Evolutionary conservation across 1,140 invertebrate species (phyloP).

Genomic region (Proctacanthus coquilletti): DNA sequence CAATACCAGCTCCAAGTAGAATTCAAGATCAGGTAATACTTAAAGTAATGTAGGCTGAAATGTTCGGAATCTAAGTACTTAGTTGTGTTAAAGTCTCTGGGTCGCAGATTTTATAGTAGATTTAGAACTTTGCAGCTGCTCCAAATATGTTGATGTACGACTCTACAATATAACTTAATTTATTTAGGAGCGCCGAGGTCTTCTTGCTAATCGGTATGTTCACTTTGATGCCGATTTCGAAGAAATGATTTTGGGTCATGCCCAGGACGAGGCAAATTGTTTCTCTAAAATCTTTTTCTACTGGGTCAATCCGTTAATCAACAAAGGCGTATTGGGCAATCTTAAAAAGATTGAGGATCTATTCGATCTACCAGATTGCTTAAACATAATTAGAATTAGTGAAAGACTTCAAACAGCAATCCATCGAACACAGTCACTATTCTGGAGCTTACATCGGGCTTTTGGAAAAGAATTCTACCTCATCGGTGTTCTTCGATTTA

Average conservation of each 20-base stretch:
- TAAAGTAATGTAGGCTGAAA: no score
- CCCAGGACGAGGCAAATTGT: slow-evolving; percentile 56
- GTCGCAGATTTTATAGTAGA: neutral
- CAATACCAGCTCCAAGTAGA: slow-evolving; percentile 11
- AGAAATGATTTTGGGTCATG: slow-evolving; percentile 53
- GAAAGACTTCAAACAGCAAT: slow-evolving; percentile 19
- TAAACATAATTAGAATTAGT: slow-evolving; percentile 17
- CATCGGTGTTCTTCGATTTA: slow-evolving; percentile 74
- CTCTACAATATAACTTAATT: neutral
- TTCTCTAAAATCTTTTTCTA: slow-evolving; percentile 64
- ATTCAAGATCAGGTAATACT: no score
- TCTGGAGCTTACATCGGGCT: slow-evolving; percentile 59
- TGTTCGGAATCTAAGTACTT: no score
- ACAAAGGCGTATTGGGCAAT: slow-evolving; percentile 59
- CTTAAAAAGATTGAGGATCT: slow-evolving; percentile 65
- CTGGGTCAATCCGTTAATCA: slow-evolving; percentile 77
- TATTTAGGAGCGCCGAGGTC: slow-evolving; percentile 45
- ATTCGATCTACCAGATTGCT: slow-evolving; percentile 57
- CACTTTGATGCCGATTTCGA: slow-evolving; percentile 31
- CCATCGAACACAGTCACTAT: slow-evolving; percentile 34
- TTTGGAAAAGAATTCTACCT: slow-evolving; percentile 81
- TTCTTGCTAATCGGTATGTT: slow-evolving; percentile 28
- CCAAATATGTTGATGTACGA: neutral
- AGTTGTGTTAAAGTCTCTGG: no score
- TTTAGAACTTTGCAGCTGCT: neutral